These are phyloP conservation scores for Aix galericulata DNA, from an alignment of 2,113 vertebrate species.

Conservation along the genomic window DNA sequence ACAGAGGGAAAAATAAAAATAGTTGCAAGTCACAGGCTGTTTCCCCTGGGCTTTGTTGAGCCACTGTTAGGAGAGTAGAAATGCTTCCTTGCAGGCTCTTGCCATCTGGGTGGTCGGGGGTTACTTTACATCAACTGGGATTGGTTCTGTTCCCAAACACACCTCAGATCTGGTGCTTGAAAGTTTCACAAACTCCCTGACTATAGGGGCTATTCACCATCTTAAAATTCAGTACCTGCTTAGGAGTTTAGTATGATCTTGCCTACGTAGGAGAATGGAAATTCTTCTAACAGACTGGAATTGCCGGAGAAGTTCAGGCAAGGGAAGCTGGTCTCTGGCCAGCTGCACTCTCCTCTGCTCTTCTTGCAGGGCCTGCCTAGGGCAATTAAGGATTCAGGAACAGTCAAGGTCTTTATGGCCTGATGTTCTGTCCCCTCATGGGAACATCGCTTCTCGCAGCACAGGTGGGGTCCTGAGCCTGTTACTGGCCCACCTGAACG, in stretches of 20 bases:
- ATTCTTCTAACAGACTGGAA: accelerated
- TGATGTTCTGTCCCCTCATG: background rate
- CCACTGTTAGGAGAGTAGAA: background rate
- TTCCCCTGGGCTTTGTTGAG: accelerated
- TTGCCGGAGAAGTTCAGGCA: background rate
- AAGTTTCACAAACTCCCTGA: background rate
- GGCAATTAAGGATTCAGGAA: background rate
- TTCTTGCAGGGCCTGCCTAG: background rate
- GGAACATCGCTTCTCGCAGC: background rate
- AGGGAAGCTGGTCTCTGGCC: background rate
- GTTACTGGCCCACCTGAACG: accelerated
- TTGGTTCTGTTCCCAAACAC: background rate
- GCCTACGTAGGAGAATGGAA: background rate
- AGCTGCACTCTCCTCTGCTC: accelerated
- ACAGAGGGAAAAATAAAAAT: background rate
- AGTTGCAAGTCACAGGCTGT: background rate
- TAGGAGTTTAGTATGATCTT: background rate
- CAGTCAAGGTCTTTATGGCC: accelerated
- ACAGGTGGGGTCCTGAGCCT: background rate
- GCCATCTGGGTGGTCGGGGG: background rate
- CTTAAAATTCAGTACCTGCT: background rate
- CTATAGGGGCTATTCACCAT: background rate
- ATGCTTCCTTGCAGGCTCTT: background rate
- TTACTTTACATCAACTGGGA: background rate
- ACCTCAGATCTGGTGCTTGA: background rate